A percentile compares a stretch with the other conserved stretches of the same genome.
These are phyloP conservation scores for Gadus chalcogrammus DNA, from an alignment of 2,113 vertebrate genomes.

Conservation along the genomic window DNA sequence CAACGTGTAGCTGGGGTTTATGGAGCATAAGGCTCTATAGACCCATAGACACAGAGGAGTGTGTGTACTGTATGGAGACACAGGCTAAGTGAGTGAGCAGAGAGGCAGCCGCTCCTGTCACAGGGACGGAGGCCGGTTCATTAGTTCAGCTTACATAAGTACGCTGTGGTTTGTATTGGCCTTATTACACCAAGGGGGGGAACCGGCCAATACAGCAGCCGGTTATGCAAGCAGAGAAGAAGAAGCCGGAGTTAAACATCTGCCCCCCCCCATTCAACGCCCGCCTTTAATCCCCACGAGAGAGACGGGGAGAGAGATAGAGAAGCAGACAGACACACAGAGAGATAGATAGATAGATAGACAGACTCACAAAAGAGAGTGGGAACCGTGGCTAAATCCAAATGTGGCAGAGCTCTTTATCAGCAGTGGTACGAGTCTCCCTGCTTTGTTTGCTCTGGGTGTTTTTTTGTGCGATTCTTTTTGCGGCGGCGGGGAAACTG, in stretches of 20 bases:
- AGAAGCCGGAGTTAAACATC: slow-evolving; percentile 51
- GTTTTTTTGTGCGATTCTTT: slow-evolving; percentile 35
- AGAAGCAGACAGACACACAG: slow-evolving; percentile 3
- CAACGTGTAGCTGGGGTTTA: slow-evolving; percentile 24
- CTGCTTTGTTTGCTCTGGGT: neutral
- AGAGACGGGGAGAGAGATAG: neutral
- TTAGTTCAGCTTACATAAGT: slow-evolving; percentile 63
- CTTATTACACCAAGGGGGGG: slow-evolving; percentile 54
- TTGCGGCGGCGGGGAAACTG: slow-evolving; percentile 6
- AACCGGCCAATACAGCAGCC: slow-evolving; percentile 30
- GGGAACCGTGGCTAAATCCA: slow-evolving; percentile 38
- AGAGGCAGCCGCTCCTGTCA: slow-evolving; percentile 12
- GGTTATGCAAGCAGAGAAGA: slow-evolving; percentile 45
- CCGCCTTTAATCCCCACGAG: neutral
- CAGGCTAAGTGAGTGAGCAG: neutral
- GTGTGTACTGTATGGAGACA: slow-evolving; percentile 21
- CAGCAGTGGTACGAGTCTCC: slow-evolving; percentile 31
- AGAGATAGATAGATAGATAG: neutral
- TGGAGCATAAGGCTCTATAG: neutral
- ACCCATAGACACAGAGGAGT: slow-evolving; percentile 27
- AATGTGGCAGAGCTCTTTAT: slow-evolving; percentile 33
- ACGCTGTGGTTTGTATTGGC: slow-evolving; percentile 58
- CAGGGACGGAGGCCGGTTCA: slow-evolving; percentile 38
- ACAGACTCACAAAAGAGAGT: slow-evolving; percentile 11
- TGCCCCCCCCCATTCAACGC: slow-evolving; percentile 37